A percentile compares a stretch with the other conserved stretches of the same genome.
These are phyloP conservation scores for Streblospio benedicti DNA, from an alignment of 1,140 invertebrate genomes.

Conservation along the genomic window DNA sequence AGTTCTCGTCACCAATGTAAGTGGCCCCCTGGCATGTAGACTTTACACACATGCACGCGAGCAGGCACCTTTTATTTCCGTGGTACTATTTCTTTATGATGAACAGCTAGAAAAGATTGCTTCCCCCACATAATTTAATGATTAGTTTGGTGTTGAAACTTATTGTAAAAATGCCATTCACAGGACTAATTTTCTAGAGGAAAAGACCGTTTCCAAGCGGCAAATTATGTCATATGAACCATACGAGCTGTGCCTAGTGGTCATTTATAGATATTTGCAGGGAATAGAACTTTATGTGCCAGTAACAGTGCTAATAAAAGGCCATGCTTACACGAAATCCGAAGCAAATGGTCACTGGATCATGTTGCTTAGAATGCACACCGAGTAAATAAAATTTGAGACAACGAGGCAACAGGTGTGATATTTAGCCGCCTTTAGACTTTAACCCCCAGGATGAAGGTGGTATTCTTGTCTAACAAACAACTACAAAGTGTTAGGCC, in stretches of 20 bases:
- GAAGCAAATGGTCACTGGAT: background rate
- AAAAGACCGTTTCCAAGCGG: background rate
- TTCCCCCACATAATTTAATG: background rate
- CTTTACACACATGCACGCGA: background rate
- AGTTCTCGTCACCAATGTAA: slow-evolving; percentile 25
- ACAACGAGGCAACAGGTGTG: too few species aligned
- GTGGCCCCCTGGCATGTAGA: background rate
- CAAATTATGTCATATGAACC: background rate
- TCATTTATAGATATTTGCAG: background rate
- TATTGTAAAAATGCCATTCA: background rate
- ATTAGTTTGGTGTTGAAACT: background rate
- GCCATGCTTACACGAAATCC: background rate
- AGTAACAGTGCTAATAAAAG: background rate
- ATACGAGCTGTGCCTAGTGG: background rate
- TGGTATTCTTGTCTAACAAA: too few species aligned
- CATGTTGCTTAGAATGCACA: background rate
- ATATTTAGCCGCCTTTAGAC: too few species aligned
- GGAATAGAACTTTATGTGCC: background rate
- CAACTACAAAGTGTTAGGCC: too few species aligned
- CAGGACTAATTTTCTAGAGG: background rate
- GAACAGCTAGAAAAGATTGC: background rate
- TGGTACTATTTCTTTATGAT: background rate
- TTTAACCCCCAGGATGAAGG: too few species aligned
- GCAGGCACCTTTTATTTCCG: background rate
- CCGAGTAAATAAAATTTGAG: too few species aligned